A percentile compares a stretch with the other conserved stretches of the same genome.
These are phyloP conservation scores for Oryzaephilus surinamensis DNA, from an alignment of 1,140 invertebrate species.

Conservation along the genomic window DNA sequence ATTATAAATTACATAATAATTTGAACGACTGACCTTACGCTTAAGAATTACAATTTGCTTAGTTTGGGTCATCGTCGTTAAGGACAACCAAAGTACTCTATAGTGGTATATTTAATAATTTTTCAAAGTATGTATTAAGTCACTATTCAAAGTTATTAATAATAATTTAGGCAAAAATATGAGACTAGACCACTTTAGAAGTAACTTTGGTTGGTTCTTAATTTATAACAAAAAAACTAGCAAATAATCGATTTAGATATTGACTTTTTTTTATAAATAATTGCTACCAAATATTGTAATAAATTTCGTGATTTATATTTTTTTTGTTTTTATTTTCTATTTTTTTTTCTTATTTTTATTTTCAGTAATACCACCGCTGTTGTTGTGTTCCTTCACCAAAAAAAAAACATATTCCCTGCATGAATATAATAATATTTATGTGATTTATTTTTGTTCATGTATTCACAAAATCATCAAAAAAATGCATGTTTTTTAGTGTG, in stretches of 20 bases:
- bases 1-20: neutral
- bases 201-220: slow-evolving; percentile 3
- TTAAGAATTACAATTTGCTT: slow-evolving; percentile 25
- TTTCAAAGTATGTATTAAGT: too few species aligned
- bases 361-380: slow-evolving; percentile 12
- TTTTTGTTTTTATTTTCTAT: slow-evolving; percentile 28
- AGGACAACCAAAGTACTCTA: slow-evolving; percentile 16
- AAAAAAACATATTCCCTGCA: too few species aligned
- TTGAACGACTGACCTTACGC: slow-evolving; percentile 28
- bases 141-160: too few species aligned
- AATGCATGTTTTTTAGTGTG: slow-evolving; percentile 27
- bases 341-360: slow-evolving; percentile 14
- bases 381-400: slow-evolving; percentile 16
- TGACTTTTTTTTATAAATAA: slow-evolving; percentile 33
- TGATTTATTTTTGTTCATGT: slow-evolving; percentile 26
- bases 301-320: slow-evolving; percentile 37
- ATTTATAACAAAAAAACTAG: slow-evolving; percentile 29
- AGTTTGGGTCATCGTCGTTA: slow-evolving; percentile 19
- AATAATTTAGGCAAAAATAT: neutral
- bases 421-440: slow-evolving; percentile 17
- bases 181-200: neutral
- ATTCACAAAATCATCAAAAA: slow-evolving; percentile 4
- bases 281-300: slow-evolving; percentile 39
- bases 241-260: slow-evolving; percentile 28
- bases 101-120: slow-evolving; percentile 1